phyloP scores from a whole-genome alignment of 2,797 vertebrate species.

The Phoeniculus purpureus region DNA sequence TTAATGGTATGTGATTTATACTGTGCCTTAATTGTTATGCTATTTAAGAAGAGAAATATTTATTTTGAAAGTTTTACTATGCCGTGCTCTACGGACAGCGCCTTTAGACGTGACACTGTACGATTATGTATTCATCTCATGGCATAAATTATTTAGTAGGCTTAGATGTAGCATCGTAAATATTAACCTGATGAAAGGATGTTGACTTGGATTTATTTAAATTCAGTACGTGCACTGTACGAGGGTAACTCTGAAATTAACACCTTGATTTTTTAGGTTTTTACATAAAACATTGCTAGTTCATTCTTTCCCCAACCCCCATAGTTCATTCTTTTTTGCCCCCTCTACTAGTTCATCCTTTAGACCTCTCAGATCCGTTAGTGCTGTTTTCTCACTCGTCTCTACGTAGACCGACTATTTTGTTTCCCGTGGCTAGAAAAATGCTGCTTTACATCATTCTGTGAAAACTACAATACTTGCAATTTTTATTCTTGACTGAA shows the following conservation, averaged over 20 bases:
- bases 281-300: conserved; percentile 85
- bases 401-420: conserved; percentile 74
- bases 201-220: conserved; percentile 98
- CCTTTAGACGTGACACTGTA: conserved; percentile 97
- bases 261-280: conserved; percentile 84
- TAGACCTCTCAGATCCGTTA: conserved; percentile 78
- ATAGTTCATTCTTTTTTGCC: conserved; percentile 85
- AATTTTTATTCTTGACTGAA: conserved; percentile 93
- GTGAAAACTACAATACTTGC: conserved; percentile 92
- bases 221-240: conserved; percentile 96
- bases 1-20: conserved; percentile 86
- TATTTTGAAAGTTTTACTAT: conserved; percentile 98
- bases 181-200: conserved; percentile 98
- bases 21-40: conserved; percentile 98
- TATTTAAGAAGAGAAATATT: conserved; percentile 95
- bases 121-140: conserved; percentile 99
- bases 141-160: conserved; percentile 99
- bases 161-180: conserved; percentile 91
- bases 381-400: conserved; percentile 63
- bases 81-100: conserved; percentile 91
- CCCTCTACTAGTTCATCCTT: conserved; percentile 79
- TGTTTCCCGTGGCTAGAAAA: conserved; percentile 76
- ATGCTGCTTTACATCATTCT: conserved; percentile 95
- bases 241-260: conserved; percentile 85
- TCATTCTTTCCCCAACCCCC: conserved; percentile 84